phyloP scores from a whole-genome alignment of 2,113 vertebrate genomes.

The Aix galericulata region DNA sequence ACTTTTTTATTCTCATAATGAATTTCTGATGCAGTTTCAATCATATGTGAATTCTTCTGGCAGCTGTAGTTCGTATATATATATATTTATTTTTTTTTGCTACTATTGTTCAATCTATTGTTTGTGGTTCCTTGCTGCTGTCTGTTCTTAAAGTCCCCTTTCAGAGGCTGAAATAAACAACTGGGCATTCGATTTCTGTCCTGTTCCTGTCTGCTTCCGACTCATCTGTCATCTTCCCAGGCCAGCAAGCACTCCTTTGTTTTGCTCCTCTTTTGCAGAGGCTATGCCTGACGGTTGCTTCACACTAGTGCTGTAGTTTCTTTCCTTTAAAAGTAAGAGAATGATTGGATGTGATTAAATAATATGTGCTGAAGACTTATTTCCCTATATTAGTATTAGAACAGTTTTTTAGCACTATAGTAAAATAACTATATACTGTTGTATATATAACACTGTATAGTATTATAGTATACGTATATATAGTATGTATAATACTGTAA shows the following conservation, averaged over 20 bases:
- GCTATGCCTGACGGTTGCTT: background rate
- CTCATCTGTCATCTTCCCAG: background rate
- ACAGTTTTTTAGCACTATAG: background rate
- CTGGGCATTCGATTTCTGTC: background rate
- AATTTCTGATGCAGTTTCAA: conserved; percentile 11
- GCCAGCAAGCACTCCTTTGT: background rate
- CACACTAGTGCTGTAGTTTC: background rate
- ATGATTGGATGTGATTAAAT: background rate
- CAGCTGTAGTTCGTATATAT: background rate
- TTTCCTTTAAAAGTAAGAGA: background rate
- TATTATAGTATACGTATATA: too few species aligned
- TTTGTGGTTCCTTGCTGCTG: conserved; percentile 4
- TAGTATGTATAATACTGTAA: background rate
- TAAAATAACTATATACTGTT: background rate
- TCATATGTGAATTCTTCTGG: background rate
- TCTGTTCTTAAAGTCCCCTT: background rate
- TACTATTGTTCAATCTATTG: background rate
- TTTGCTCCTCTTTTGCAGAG: background rate
- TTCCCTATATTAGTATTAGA: background rate
- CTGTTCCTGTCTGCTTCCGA: background rate
- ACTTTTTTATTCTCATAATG: background rate
- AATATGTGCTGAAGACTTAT: background rate
- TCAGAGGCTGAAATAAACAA: conserved; percentile 29
- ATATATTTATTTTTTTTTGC: too few species aligned
- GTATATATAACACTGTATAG: too few species aligned